Evolutionary conservation across 2,888 invertebrate genomes (phyloP).

Genomic region (Tetramorium bicarinatum): DNA sequence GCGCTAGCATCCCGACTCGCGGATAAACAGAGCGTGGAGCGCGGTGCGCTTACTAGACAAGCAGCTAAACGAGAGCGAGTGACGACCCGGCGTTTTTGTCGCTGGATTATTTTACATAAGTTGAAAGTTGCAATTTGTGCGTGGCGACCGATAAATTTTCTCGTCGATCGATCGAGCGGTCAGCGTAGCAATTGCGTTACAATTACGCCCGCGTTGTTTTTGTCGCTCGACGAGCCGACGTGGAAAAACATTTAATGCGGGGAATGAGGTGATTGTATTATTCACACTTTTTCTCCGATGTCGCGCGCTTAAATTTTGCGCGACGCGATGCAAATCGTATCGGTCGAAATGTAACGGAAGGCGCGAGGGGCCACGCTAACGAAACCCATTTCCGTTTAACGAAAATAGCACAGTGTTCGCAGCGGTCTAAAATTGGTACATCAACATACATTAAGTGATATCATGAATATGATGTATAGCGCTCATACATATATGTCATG

Average conservation of each 20-base stretch:
- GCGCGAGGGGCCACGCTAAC: not conserved
- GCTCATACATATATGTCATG: not conserved
- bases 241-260: constrained; percentile 40
- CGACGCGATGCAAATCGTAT: constrained; percentile 4
- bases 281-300: constrained; percentile 16
- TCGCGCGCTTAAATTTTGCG: constrained; percentile 25
- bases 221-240: not conserved
- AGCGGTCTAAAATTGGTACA: constrained; percentile 14
- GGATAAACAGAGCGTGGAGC: constrained; percentile 45
- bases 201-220: constrained; percentile 44
- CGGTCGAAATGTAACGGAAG: not conserved
- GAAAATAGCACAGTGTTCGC: constrained; percentile 22
- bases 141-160: constrained; percentile 31
- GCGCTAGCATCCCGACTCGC: constrained; percentile 37
- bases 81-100: constrained; percentile 4
- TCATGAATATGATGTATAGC: constrained; percentile 13
- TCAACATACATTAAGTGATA: constrained; percentile 40
- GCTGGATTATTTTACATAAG: constrained; percentile 37
- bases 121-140: constrained; percentile 40
- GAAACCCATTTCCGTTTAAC: constrained; percentile 16
- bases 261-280: constrained; percentile 37
- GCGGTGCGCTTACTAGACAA: constrained; percentile 8
- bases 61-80: constrained; percentile 21
- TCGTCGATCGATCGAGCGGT: constrained; percentile 37
- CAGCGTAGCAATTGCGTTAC: constrained; percentile 36